Conservation (phyloP, 2,113 vertebrate genomes). For the Hylia prasina region DNA sequence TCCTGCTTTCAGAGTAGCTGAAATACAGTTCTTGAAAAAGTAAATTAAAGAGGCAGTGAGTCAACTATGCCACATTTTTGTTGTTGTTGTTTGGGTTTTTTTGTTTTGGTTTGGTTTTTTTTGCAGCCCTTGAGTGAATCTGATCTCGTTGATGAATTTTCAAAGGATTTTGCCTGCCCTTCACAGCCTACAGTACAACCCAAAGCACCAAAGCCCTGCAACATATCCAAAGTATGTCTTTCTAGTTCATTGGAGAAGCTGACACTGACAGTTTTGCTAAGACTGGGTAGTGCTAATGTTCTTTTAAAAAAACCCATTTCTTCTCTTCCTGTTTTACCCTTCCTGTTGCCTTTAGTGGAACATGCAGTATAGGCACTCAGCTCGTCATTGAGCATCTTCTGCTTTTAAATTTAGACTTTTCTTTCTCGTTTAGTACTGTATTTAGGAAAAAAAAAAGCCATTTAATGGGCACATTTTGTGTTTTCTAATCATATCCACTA, state of each 20-base stretch:
- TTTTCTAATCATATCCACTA: background rate
- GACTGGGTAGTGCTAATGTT: background rate
- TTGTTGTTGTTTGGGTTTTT: background rate
- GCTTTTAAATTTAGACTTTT: background rate
- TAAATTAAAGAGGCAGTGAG: background rate
- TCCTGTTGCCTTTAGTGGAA: background rate
- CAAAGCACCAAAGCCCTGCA: constrained; percentile 19
- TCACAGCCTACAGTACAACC: background rate
- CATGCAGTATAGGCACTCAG: background rate
- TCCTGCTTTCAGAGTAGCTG: background rate
- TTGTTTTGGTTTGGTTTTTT: background rate
- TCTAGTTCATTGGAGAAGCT: background rate
- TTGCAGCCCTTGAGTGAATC: constrained; percentile 66
- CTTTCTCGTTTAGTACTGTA: background rate
- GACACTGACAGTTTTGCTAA: background rate
- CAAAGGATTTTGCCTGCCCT: constrained; percentile 60
- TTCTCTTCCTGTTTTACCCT: background rate
- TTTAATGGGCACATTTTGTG: background rate
- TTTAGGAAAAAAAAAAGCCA: background rate
- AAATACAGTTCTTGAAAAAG: background rate
- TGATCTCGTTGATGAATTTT: constrained; percentile 71
- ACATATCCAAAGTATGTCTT: constrained; percentile 52
- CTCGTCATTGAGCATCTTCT: background rate
- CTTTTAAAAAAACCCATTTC: background rate
- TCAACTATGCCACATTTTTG: background rate